Base-by-base conservation (phyloP, 1,140 invertebrate species). In the Zeugodacus cucurbitae region DNA sequence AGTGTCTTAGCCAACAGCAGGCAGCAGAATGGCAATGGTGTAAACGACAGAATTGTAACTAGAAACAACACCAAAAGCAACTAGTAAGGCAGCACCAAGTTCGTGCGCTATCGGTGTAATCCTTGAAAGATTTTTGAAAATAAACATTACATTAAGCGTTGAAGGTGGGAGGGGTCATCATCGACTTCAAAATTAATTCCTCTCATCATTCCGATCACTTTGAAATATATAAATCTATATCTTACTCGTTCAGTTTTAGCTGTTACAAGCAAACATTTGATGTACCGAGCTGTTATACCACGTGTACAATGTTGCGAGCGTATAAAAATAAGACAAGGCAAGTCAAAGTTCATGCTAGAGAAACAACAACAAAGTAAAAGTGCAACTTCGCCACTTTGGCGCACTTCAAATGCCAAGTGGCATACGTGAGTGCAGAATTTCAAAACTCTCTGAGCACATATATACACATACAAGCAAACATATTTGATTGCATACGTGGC, bases 391-490 rank as follows among this genome's bases (percentile, higher is more conserved):
- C 44, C 74, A 82, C 74, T 82, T 82, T 82, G 74, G 74, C 37
- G 14, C 41, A 82, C 74, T 82, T 82, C 74, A 82, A 82, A 82
- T 82, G 74, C n/a, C 74, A 82, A 82, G 74, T 82, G 74, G 74
- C 74, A 54, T 48, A 82, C 41, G 74, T 82, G 74, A 82, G 74
- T 82, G 74, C n/a, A 82, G 74, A 22, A 48, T 82, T 82, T 54
- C 74, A 82, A 82, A 74, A 82, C 22, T 29, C 20, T 78, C 5
- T 82, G 34, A 74, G 37, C 22, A 29, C 44, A 74, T 22, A 41
- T 70, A 11, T 34, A n/a, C 14, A 54, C 41, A 29, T 26, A 82
- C 37, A 82, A 29, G 20, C 64, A 67, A 17, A 34, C 64, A 34
- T 67, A 67, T n/a, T 59, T 64, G 26, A 29, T 0, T 67, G 32